Percentiles rank a stretch among this genome's conserved stretches.
Conservation (phyloP, 1,140 invertebrate genomes). For the Trissolcus basalis region DNA sequence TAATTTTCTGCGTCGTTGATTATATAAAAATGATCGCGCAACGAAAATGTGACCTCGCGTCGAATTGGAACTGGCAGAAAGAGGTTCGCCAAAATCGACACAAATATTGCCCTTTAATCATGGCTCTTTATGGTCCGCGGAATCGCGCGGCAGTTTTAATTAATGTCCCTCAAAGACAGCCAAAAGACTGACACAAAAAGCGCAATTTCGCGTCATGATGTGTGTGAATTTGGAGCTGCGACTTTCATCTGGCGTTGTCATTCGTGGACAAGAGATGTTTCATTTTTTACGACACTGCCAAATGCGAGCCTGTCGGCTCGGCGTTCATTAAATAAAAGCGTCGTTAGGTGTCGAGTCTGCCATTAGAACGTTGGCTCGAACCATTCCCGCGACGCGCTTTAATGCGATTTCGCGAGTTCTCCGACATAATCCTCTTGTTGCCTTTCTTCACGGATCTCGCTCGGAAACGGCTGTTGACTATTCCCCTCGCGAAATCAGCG, state of each 20-base stretch:
- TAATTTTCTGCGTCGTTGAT: too few species aligned
- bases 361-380: slow-evolving; percentile 12
- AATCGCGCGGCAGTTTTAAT: slow-evolving; percentile 9
- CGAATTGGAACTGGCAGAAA: neutral
- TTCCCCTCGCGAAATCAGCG: slow-evolving; percentile 11
- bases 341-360: slow-evolving; percentile 28
- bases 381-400: slow-evolving; percentile 13
- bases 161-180: slow-evolving; percentile 6
- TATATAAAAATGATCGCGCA: too few species aligned
- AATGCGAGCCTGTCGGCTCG: slow-evolving; percentile 1
- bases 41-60: neutral
- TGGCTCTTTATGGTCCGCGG: slow-evolving; percentile 7
- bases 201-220: neutral
- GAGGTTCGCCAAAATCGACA: slow-evolving; percentile 6
- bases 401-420: slow-evolving; percentile 26
- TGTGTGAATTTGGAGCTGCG: slow-evolving; percentile 1
- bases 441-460: slow-evolving; percentile 5
- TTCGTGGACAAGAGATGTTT: slow-evolving; percentile 11
- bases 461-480: slow-evolving; percentile 9
- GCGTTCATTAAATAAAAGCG: slow-evolving; percentile 33
- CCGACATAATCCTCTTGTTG: slow-evolving; percentile 19
- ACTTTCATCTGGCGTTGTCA: slow-evolving; percentile 12
- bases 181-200: slow-evolving; percentile 1
- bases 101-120: slow-evolving; percentile 22
- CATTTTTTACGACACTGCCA: slow-evolving; percentile 31